Conservation (phyloP, 2,888 invertebrate genomes). For the Scaptomyza cyrtandrae region DNA sequence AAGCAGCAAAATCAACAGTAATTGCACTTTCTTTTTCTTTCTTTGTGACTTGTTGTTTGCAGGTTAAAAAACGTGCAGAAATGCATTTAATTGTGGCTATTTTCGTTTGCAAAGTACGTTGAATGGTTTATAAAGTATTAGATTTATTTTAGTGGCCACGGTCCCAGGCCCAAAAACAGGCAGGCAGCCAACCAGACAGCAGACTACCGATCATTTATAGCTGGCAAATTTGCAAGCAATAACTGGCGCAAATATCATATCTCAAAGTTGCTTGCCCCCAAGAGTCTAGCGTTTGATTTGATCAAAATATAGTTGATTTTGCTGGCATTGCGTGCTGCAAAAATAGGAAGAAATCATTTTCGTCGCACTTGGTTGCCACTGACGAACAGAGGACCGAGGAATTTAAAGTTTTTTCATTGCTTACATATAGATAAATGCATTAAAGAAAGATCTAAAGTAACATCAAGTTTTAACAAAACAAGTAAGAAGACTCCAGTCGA, state of each 20-base stretch:
- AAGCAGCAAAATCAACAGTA: conserved; percentile 27
- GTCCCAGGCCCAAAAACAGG: conserved; percentile 18
- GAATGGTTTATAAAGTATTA: conserved; percentile 44
- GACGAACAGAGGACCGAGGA: neutral
- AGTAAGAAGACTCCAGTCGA: no score
- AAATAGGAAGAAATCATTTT: conserved; percentile 56
- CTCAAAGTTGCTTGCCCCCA: neutral
- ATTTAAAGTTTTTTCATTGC: no score
- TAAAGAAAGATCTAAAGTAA: no score
- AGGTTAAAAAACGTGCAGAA: conserved; percentile 67
- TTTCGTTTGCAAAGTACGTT: conserved; percentile 56
- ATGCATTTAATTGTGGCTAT: conserved; percentile 71
- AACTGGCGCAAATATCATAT: conserved; percentile 1
- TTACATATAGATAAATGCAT: no score
- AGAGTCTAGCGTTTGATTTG: neutral
- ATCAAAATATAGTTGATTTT: neutral
- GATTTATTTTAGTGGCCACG: conserved; percentile 42
- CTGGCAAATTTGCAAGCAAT: neutral
- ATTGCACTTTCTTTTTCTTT: conserved; percentile 32
- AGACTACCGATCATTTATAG: conserved; percentile 6
- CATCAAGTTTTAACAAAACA: no score
- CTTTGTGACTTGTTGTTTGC: conserved; percentile 13
- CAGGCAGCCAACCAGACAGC: neutral
- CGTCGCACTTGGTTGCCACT: conserved; percentile 66
- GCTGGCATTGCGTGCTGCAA: conserved; percentile 36